Conservation (phyloP, 2,888 invertebrate species). For the Scaptodrosophila latifasciaeformis region DNA sequence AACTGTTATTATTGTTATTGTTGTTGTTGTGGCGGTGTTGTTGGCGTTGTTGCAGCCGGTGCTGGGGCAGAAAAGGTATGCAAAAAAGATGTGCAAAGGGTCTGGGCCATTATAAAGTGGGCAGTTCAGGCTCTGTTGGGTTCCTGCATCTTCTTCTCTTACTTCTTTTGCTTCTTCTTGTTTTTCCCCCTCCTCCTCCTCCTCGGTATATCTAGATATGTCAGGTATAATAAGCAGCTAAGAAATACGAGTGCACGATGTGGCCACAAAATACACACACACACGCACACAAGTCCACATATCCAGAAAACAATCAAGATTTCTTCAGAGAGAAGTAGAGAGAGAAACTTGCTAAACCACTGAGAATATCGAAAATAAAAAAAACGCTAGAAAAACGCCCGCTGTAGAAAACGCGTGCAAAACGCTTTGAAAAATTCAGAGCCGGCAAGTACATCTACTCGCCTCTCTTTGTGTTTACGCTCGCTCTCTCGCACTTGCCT, state of each 20-base stretch:
- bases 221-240: conserved; percentile 60
- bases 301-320: too few relatives aligned
- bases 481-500: too few relatives aligned
- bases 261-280: not conserved
- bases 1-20: conserved; percentile 37
- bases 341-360: too few relatives aligned
- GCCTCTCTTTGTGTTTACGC: too few relatives aligned
- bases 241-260: conserved; percentile 50
- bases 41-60: conserved; percentile 11
- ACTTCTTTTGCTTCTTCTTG: too few relatives aligned
- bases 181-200: too few relatives aligned
- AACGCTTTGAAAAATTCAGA: too few relatives aligned
- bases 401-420: too few relatives aligned
- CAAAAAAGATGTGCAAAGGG: not conserved
- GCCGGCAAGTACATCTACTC: too few relatives aligned
- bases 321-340: too few relatives aligned
- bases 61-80: not conserved
- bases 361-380: too few relatives aligned
- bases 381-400: too few relatives aligned
- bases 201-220: conserved; percentile 55
- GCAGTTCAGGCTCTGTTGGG: not conserved
- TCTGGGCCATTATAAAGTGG: conserved; percentile 37
- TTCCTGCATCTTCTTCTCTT: not conserved
- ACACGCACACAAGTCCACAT: not conserved
- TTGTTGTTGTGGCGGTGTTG: conserved; percentile 7